Evolutionary conservation across 2,797 vertebrate genomes (phyloP).

Genomic region (Ctenosaura bakeri): DNA sequence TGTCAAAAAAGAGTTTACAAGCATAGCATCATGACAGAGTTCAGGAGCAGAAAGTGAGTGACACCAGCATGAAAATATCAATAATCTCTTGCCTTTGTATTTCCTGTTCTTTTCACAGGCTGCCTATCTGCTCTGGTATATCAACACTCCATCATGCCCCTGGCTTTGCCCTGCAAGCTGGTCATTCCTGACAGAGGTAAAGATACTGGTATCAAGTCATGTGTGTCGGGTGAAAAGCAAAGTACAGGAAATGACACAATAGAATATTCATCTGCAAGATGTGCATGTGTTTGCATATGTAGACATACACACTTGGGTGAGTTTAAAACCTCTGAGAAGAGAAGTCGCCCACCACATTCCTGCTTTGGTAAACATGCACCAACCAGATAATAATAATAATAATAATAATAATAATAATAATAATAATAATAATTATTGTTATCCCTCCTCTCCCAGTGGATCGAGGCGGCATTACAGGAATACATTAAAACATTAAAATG

Average conservation of each 20-base stretch:
- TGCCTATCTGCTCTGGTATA: constrained; percentile 97
- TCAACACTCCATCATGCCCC: constrained; percentile 97
- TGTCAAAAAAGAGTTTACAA: neutral
- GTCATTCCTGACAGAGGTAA: constrained; percentile 95
- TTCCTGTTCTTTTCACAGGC: constrained; percentile 78
- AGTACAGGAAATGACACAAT: neutral
- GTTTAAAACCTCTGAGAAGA: neutral
- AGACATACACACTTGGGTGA: neutral
- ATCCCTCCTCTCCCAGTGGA: too few relatives aligned
- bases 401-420: too few relatives aligned
- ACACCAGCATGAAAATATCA: neutral
- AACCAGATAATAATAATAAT: neutral
- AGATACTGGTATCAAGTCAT: constrained; percentile 20
- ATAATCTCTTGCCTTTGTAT: neutral
- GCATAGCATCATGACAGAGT: neutral
- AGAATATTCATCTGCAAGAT: neutral
- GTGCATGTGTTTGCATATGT: neutral
- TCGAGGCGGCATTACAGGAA: too few relatives aligned
- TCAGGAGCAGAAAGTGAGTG: neutral
- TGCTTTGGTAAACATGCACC: neutral
- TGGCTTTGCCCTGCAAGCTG: constrained; percentile 97
- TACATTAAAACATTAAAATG: too few relatives aligned
- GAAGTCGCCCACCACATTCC: neutral
- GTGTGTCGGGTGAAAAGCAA: neutral
- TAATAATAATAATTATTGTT: too few relatives aligned